Percentiles rank a stretch among this genome's conserved stretches.
These are phyloP conservation scores for Drosophila macrospina DNA, from an alignment of 2,888 invertebrate genomes.

Conservation along the genomic window DNA sequence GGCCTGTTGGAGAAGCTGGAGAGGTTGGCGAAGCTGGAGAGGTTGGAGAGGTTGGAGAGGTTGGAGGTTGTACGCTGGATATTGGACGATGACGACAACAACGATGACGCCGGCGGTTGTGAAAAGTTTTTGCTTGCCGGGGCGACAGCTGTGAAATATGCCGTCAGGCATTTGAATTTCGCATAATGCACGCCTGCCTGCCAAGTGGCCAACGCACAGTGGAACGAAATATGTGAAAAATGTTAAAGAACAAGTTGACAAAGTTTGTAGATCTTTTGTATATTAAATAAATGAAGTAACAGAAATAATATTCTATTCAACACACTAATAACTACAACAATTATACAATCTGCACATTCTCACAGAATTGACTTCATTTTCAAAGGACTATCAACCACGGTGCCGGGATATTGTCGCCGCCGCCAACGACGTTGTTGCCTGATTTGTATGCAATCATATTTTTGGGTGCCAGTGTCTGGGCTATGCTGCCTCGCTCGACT, in stretches of 20 bases:
- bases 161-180: constrained; percentile 82
- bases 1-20: too few species aligned
- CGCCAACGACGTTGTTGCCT: constrained; percentile 64
- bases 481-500: constrained; percentile 65
- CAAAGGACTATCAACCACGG: constrained; percentile 31
- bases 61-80: constrained; percentile 23
- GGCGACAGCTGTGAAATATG: constrained; percentile 82
- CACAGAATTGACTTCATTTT: neutral
- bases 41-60: too few species aligned
- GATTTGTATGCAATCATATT: constrained; percentile 81
- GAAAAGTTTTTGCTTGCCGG: constrained; percentile 72
- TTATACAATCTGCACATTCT: too few species aligned
- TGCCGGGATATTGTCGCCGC: constrained; percentile 46
- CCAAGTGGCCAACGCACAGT: constrained; percentile 64
- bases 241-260: neutral
- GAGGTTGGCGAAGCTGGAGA: too few species aligned
- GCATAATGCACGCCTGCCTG: constrained; percentile 81
- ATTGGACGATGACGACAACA: constrained; percentile 45
- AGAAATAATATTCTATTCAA: too few species aligned
- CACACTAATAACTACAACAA: too few species aligned
- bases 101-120: constrained; percentile 55
- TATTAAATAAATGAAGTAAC: neutral
- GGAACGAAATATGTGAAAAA: constrained; percentile 8
- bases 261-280: neutral
- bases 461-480: constrained; percentile 62